Evolutionary conservation across 1,140 invertebrate species (phyloP), one percentile per base, ranked within the genome.

Genomic region (Leptopilina boulardi): DNA sequence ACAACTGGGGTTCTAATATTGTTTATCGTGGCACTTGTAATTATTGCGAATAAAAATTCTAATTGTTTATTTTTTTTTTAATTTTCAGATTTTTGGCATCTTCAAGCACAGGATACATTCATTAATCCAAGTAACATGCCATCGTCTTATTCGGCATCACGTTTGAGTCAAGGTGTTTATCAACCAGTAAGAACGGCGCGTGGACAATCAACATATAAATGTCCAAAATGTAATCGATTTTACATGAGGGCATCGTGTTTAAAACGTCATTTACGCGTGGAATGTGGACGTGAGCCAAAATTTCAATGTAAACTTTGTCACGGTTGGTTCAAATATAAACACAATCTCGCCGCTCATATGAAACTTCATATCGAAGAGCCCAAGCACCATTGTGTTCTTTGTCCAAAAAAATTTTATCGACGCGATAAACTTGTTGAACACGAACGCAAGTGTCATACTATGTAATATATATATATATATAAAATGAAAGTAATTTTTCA

Each of bases 221-320:
- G 93, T 84, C 90, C 91, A 10, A 92, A 91, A 56, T 93, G 93
- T 84, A 88, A 87, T 75, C 92, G 93, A 82, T 89, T 88, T 66
- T 94, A 93, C 87, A 91, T 91, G 85, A 85, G 92, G 66, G 87
- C 90, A 42, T 92, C 92, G 78, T 93, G 92, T 19, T 74, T 93
- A 72, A 93, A 89, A 81, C 91, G 93, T 6, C 93, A 93, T 81
- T 84, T 93, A 75, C 87, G 91, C 34, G 88, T 91, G 15, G 90
- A 91, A 73, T 91, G 91, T 66, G 88, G 87, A 26, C 90, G 90
- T 66, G 78, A 82, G 18, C 92, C 92, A 0, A 86, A 89, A 54
- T 92, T 91, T 82, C 87, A 89, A 59, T 92, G 92, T 79, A 85
- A 86, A 13, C 83, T 89, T 41, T 93, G 92, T 80, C 80, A 85